Evolutionary conservation across 2,113 vertebrate species (phyloP).

Genomic region (Macaca fascicularis): T2T-MFA8v1.1 NC_088395.1:144386501-144387000

Average conservation of each 20-base stretch:
- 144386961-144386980: not conserved
- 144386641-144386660: not conserved
- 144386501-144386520: not conserved
- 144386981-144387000: not conserved
- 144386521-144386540: not conserved
- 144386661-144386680: not conserved
- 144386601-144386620: not conserved
- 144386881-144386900: not conserved
- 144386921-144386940: not conserved
- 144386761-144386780: not conserved
- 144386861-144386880: not conserved
- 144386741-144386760: not conserved
- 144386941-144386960: not conserved
- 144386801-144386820: not conserved
- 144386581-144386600: not conserved
- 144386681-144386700: not conserved
- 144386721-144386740: not conserved
- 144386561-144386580: not conserved
- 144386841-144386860: not conserved
- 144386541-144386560: conserved; percentile 6
- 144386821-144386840: not conserved
- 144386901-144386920: not conserved
- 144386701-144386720: not conserved
- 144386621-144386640: not conserved
- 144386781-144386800: not conserved